Evolutionary conservation across 35 echinoderm and acorn worm species (phyloP), one percentile per base, ranked within the genome.

Genomic region (Chiridota heheva): DNA sequence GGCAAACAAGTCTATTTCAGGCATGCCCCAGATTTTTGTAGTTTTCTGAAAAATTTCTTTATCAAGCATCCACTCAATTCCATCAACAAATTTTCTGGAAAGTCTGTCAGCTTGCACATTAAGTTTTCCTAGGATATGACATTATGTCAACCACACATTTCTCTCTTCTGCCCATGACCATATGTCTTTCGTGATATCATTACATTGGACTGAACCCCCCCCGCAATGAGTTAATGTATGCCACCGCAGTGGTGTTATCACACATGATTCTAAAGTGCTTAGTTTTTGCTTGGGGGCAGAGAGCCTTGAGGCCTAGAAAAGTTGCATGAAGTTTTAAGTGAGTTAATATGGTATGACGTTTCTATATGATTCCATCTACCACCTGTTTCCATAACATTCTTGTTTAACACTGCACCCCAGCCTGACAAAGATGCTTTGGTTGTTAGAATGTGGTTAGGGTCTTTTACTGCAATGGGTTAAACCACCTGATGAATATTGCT

Each of bases 1-100:
- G 34, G 82, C 92, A 86, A 96, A 95, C 16, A 95, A 44, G 67
- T 95, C 81, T 60, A 89, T 78, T 42, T 84, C 73, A 13, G 86
- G 86, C 27, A 1, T 35, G n/a, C 82, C 91, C 81, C 70, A 96
- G 4, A 36, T 8, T 1, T 15, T 8, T 43, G 57, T 42, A 81
- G 90, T 76, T 35, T 69, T 10, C 24, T 72, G 44, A 82, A 96
- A 89, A 0, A 84, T 46, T 8, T 95, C 18, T 46, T 46, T 66
- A 74, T 76, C 20, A 13, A 95, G 64, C 56, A 66, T 80, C 81
- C 91, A 95, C 66, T 89, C 86, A 61, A 67, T 85, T 85, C 56
- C 53, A 18, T 89, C 65, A 55, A 80, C 38, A 45, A 78, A 85
- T 2, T 72, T 27, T 61, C 86, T 40, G 24, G 91, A 89, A 63